Evolutionary conservation across 2,888 invertebrate genomes (phyloP).

Genomic region (Blastobasis lacticolella): DNA sequence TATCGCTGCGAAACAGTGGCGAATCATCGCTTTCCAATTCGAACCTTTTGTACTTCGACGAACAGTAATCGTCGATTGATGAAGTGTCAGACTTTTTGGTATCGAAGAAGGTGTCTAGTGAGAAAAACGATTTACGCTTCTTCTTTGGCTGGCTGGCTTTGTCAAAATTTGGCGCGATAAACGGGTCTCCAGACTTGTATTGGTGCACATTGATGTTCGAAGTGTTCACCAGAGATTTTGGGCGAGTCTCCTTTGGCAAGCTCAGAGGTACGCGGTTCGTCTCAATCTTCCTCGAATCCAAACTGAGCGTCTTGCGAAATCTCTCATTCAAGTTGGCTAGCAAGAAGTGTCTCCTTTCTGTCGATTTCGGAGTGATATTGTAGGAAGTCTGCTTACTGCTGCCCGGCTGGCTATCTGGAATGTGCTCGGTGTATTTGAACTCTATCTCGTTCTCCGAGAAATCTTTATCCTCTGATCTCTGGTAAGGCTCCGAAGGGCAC

Average conservation of each 20-base stretch:
- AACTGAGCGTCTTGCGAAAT: conserved; percentile 65
- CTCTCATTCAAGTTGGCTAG: conserved; percentile 64
- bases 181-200: conserved; percentile 43
- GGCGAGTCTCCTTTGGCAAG: conserved; percentile 50
- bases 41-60: conserved; percentile 69
- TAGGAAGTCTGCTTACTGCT: conserved; percentile 62
- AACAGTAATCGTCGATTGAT: conserved; percentile 66
- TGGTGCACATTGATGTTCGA: conserved; percentile 55
- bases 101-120: conserved; percentile 68
- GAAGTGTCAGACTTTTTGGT: conserved; percentile 66
- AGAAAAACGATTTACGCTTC: conserved; percentile 67
- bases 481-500: conserved; percentile 45
- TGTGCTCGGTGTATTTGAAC: conserved; percentile 65
- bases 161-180: conserved; percentile 50
- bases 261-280: conserved; percentile 50
- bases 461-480: conserved; percentile 37
- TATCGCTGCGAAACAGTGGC: conserved; percentile 55
- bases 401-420: conserved; percentile 55
- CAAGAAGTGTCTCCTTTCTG: conserved; percentile 56
- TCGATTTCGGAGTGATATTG: conserved; percentile 63
- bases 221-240: conserved; percentile 63
- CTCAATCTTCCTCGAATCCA: conserved; percentile 63
- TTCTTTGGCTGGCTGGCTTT: conserved; percentile 59
- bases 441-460: conserved; percentile 63
- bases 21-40: conserved; percentile 69